Evolutionary conservation across 2,113 vertebrate genomes (phyloP), one percentile per base, ranked within the genome.

Genomic region (Psophia crepitans): DNA sequence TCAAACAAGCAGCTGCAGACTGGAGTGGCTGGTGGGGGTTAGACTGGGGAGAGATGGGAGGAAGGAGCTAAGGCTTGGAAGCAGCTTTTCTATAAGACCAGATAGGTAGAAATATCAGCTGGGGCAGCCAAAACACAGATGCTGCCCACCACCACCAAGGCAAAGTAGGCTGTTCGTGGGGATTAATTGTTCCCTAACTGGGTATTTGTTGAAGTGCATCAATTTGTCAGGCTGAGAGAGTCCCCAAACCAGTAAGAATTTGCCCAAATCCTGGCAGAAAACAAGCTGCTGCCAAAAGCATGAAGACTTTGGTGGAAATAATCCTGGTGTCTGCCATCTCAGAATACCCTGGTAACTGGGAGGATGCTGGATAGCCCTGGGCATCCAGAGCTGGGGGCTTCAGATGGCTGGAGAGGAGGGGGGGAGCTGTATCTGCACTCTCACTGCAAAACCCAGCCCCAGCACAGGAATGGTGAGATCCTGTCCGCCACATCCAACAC

Each of bases 1-100:
- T 83, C 95, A 93, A 97, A 71, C 27, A 21, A 84, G 87, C 97
- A 97, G 94, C 96, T 97, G 97, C 91, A 92, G 77, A 84, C 32
- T 89, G 83, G 84, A 95, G 89, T 71, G 79, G 28, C 63, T 92
- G 88, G n/a, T 69, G 63, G 71, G 86, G 58, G 84, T 89, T 85
- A 93, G 70, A 74, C 56, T 86, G 65, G 60, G 56, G 35, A 80
- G 66, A 64, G 83, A 75, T 14, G 48, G 66, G 66, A 82, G 58
- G 37, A 64, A 88, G 70, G 51, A 90, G 66, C 53, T 44, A 24
- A 87, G 53, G 28, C 46, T 77, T 69, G n/a, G 53, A 75, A 46
- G 13, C 30, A 84, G 33, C 15, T 81, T 90, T 60, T 51, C 32
- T 68, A 7, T 30, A 37, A 85, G 71, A 63, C 12, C 70, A 41